Conservation (phyloP, 2,888 invertebrate species). For the Lithophane ornitopus region DNA sequence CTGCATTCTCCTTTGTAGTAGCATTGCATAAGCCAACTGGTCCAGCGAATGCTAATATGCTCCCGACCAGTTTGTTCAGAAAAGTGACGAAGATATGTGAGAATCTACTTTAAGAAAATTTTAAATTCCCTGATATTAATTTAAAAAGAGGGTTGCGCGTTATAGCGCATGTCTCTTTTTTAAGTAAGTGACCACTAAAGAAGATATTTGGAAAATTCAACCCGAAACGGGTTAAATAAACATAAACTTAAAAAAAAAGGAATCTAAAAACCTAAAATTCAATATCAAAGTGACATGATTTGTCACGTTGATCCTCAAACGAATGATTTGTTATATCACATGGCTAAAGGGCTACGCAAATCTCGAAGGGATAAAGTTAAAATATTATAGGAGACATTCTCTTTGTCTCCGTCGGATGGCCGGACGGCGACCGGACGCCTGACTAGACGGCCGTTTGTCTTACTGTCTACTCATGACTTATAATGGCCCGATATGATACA, state of each 20-base stretch:
- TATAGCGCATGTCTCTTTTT: neutral
- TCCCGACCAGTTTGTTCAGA: too few relatives aligned
- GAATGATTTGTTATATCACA: constrained; percentile 15
- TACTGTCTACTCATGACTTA: constrained; percentile 62
- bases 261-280: neutral
- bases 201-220: neutral
- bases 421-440: constrained; percentile 48
- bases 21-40: neutral
- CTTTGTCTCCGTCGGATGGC: constrained; percentile 65
- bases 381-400: constrained; percentile 62
- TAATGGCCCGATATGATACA: constrained; percentile 59
- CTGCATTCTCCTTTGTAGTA: neutral
- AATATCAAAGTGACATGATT: constrained; percentile 37
- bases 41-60: neutral
- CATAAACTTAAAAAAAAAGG: neutral
- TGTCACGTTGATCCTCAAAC: constrained; percentile 39
- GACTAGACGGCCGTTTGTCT: constrained; percentile 63
- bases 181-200: neutral
- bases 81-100: neutral
- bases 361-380: constrained; percentile 64
- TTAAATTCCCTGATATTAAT: too few relatives aligned
- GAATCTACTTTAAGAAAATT: neutral
- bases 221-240: neutral
- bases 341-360: constrained; percentile 43
- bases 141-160: too few relatives aligned